Evolutionary conservation across 2,797 vertebrate species (phyloP), one percentile per base, ranked within the genome.

Genomic region (Epinephelus coioides): DNA sequence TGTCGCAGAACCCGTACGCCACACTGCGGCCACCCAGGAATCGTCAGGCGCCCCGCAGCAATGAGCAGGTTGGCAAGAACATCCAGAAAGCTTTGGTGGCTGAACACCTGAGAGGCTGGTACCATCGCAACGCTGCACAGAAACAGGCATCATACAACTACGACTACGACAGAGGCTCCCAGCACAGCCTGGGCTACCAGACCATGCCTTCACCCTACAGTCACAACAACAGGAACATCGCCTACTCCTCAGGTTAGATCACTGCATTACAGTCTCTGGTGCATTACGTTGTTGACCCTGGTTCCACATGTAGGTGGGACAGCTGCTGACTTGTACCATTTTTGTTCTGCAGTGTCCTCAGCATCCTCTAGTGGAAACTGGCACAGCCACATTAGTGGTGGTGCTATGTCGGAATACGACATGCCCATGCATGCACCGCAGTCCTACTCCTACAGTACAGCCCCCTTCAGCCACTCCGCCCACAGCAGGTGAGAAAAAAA

Each of bases 51-150:
- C 43, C 92, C 80, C 2, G 93, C 70, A 19, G 94, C 95, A 95
- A 93, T 0, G 97, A 98, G 88, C 96, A 96, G 23, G 92, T 95
- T 61, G 91, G 91, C 85, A 97, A 95, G 95, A 97, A 95, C 93
- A 93, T 97, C 91, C 96, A 98, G 85, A 99, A 96, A 90, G 97
- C 97, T 60, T 86, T 98, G 87, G 98, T 99, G 69, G 96, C 96
- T 0, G 97, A 98, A 86, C 98, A 99, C 71, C 91, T 99, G 76
- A 96, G 95, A 34, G 97, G 97, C 83, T 99, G 98, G 98, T 99
- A 99, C 95, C 96, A 98, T 10, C 96, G 98, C 50, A 97, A 97
- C 83, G 93, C 97, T 0, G 87, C 93, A 21, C 95, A 96, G 15
- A 98, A 96, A 86, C 98, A 96, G 87, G 79, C 93, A 0, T 88